phyloP scores from a whole-genome alignment of 2,797 vertebrate genomes.

The Gymnothorax reevesii region DNA sequence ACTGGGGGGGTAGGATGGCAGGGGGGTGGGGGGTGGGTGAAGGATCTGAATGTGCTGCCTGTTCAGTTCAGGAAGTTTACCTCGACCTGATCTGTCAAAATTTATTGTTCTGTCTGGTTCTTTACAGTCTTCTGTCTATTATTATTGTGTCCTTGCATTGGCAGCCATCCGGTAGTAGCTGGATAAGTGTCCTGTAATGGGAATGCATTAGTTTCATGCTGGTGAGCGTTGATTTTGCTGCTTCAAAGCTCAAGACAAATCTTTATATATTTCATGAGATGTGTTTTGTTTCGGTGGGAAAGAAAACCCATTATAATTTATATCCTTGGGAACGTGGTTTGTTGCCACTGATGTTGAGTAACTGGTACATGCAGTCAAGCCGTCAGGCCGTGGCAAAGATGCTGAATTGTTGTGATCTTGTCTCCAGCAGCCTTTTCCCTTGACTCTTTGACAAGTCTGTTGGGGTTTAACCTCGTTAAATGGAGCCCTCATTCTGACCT shows the following conservation, averaged over 20 bases:
- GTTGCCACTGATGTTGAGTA: no score
- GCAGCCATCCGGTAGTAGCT: neutral
- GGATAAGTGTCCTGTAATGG: neutral
- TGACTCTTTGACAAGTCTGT: neutral
- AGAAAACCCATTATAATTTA: no score
- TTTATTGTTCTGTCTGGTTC: neutral
- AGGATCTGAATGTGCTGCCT: neutral
- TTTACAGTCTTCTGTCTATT: neutral
- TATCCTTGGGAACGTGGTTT: no score
- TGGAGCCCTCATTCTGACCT: neutral
- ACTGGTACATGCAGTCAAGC: neutral
- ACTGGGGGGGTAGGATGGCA: no score
- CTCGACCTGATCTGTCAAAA: neutral
- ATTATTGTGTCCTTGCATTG: neutral
- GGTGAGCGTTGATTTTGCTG: neutral
- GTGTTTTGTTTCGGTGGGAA: no score
- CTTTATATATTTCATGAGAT: no score
- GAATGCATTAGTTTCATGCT: neutral
- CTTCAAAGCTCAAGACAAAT: neutral
- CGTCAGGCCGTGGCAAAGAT: neutral
- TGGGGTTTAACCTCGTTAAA: conserved; percentile 14
- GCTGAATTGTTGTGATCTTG: neutral
- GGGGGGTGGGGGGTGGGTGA: neutral
- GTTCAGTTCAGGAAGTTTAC: neutral
- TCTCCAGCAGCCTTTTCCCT: neutral